Percentiles rank a stretch among this genome's conserved stretches.
Evolutionary conservation across 2,113 vertebrate species (phyloP).

Genomic region (Turnix velox): DNA sequence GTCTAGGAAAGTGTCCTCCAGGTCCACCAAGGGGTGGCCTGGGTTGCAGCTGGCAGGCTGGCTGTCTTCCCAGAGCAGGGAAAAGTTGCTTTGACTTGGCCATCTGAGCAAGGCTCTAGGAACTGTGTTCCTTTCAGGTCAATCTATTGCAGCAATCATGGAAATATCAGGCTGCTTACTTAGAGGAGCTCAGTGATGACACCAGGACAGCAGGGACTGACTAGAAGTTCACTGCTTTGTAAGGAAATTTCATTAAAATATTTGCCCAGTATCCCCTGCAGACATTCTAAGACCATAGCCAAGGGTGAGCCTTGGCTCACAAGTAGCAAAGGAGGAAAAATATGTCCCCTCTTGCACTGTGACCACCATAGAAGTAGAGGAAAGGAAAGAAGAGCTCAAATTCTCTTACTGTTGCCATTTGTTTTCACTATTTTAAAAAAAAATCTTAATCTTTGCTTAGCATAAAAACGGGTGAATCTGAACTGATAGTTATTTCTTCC

Average conservation of each 20-base stretch:
- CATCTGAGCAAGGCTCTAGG: slow-evolving; percentile 13
- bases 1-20: background rate
- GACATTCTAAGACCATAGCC: background rate
- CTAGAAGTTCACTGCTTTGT: background rate
- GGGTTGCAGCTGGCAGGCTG: slow-evolving; percentile 42
- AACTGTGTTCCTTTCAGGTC: slow-evolving; percentile 4
- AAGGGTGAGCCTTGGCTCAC: background rate
- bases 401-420: background rate
- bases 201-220: fast-evolving
- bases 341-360: background rate
- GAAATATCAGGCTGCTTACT: background rate
- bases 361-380: background rate
- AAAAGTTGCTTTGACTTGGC: background rate
- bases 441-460: background rate
- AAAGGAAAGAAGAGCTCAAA: background rate
- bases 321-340: background rate
- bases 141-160: background rate
- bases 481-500: background rate
- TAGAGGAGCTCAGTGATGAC: background rate
- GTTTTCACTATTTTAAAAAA: background rate
- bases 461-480: background rate
- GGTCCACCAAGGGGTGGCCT: background rate
- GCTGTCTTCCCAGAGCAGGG: slow-evolving; percentile 19
- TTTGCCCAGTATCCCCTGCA: background rate
- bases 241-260: background rate